These are phyloP conservation scores for Sciurus vulgaris DNA, from an alignment of 2,797 vertebrate genomes.

Conservation along the genomic window DNA sequence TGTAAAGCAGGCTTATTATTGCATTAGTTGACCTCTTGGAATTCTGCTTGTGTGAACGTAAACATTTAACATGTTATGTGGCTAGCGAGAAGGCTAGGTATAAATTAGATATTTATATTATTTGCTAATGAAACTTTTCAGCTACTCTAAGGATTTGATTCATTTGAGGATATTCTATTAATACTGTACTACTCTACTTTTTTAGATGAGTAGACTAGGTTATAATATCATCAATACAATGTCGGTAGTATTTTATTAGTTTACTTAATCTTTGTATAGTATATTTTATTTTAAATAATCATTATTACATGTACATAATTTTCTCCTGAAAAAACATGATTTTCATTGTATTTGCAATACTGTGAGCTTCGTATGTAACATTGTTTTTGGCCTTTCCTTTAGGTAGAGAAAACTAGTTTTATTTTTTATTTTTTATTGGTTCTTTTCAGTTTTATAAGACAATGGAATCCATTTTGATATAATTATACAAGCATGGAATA, in stretches of 20 bases:
- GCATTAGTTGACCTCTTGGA: not conserved
- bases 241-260: not conserved
- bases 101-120: slow-evolving; percentile 50
- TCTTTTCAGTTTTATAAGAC: no score
- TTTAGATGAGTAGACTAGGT: not conserved
- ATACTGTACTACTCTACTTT: not conserved
- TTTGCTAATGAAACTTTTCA: no score
- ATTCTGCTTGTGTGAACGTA: not conserved
- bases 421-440: no score
- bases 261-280: not conserved
- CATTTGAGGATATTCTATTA: not conserved
- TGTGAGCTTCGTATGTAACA: not conserved
- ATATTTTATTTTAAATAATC: slow-evolving; percentile 42
- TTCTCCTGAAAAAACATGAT: not conserved
- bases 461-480: no score
- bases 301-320: not conserved
- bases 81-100: not conserved
- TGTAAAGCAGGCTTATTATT: not conserved
- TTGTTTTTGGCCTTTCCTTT: not conserved
- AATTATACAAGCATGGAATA: no score
- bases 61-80: not conserved
- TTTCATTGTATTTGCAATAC: not conserved
- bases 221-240: not conserved
- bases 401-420: not conserved
- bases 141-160: not conserved